Conservation (phyloP, 2,113 vertebrate species). For the Sardina pilchardus region DNA sequence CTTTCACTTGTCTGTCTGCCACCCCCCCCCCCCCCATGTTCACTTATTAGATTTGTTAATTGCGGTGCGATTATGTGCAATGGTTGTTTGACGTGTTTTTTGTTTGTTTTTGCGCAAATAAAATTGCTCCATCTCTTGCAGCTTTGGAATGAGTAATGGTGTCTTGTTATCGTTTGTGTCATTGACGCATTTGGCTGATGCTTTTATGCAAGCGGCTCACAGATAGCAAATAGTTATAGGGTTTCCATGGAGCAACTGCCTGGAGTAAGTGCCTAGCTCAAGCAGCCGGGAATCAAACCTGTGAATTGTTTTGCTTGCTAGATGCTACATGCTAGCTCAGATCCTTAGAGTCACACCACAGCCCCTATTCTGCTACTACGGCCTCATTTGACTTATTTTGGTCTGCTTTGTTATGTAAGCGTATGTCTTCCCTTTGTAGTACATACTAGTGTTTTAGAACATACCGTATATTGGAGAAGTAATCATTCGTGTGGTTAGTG, state of each 20-base stretch:
- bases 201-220: too few relatives aligned
- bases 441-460: not conserved
- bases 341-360: too few relatives aligned
- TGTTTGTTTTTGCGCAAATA: not conserved
- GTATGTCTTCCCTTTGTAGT: conserved; percentile 46
- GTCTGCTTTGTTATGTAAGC: conserved; percentile 16
- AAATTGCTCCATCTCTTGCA: not conserved
- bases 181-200: too few relatives aligned
- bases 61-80: not conserved
- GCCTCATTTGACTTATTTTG: not conserved
- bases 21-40: not conserved
- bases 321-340: too few relatives aligned
- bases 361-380: too few relatives aligned
- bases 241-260: too few relatives aligned
- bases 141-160: not conserved
- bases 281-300: too few relatives aligned
- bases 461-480: conserved; percentile 33
- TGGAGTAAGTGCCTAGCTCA: too few relatives aligned
- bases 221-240: too few relatives aligned
- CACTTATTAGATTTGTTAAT: not conserved
- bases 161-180: not conserved
- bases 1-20: not conserved
- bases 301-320: too few relatives aligned
- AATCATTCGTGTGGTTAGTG: not conserved
- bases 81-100: not conserved